Conservation (phyloP, 2,113 vertebrate species). For the Gnathonemus echidnorhynchus region DNA sequence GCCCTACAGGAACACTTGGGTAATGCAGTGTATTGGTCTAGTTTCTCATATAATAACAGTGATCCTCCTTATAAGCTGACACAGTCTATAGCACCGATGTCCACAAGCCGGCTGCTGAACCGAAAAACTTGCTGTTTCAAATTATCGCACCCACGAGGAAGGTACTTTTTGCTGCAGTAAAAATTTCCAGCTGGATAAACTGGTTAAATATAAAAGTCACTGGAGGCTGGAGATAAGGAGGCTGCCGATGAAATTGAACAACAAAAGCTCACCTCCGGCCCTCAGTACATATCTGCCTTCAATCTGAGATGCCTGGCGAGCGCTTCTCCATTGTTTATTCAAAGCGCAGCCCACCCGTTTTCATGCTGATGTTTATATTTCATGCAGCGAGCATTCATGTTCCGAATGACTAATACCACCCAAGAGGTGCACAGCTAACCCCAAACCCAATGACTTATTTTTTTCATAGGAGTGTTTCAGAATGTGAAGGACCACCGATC, state of each 20-base stretch:
- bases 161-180: neutral
- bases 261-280: neutral
- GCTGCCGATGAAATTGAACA: neutral
- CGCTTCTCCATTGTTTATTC: neutral
- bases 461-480: neutral
- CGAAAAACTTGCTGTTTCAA: neutral
- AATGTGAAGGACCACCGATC: neutral
- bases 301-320: neutral
- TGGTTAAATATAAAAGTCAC: neutral
- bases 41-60: neutral
- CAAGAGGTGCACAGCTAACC: neutral
- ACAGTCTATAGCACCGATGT: neutral
- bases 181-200: slow-evolving; percentile 10
- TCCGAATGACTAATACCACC: neutral
- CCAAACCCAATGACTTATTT: neutral
- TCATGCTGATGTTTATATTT: neutral
- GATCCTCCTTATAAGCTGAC: neutral
- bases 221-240: neutral
- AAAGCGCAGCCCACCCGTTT: neutral
- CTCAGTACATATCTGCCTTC: neutral
- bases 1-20: neutral
- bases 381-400: neutral
- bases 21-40: neutral
- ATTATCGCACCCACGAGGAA: neutral
- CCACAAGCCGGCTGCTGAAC: neutral